These are phyloP conservation scores for Popillia japonica DNA, from an alignment of 1,140 invertebrate species.

Conservation along the genomic window DNA sequence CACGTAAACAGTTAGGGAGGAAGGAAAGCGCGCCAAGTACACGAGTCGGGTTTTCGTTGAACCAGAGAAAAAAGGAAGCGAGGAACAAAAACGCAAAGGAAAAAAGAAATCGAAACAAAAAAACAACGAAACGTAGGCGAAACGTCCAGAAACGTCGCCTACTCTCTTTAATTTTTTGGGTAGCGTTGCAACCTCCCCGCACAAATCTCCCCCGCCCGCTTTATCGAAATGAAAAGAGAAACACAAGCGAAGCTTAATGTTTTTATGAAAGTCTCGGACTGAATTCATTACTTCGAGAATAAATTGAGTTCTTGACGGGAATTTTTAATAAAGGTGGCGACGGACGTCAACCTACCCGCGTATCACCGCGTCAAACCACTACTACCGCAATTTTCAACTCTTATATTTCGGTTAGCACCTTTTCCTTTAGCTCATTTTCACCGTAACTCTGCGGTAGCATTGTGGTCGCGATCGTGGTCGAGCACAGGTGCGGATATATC, in stretches of 20 bases:
- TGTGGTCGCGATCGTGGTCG: neutral
- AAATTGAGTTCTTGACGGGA: conserved; percentile 34
- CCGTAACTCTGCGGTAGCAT: neutral
- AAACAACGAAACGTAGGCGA: neutral
- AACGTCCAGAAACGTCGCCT: conserved; percentile 1
- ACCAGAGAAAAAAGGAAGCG: neutral
- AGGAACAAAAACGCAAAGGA: neutral
- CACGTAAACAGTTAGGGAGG: conserved; percentile 4
- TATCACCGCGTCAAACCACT: neutral
- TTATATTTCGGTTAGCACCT: neutral
- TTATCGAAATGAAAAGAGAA: neutral
- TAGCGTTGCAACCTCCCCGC: neutral
- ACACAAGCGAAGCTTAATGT: conserved; percentile 13
- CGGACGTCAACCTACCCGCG: neutral
- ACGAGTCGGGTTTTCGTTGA: neutral
- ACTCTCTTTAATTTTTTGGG: neutral
- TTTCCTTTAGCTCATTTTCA: neutral
- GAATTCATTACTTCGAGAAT: conserved; percentile 30
- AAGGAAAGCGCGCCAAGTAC: neutral
- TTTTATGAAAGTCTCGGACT: conserved; percentile 24
- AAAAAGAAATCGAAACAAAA: neutral
- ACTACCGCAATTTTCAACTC: neutral
- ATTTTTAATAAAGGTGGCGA: conserved; percentile 32
- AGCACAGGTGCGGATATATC: conserved; percentile 1
- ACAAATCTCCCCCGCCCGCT: neutral